Evolutionary conservation across 2,888 invertebrate species (phyloP), one percentile per base, ranked within the genome.

Genomic region (Syrphus vitripennis): DNA sequence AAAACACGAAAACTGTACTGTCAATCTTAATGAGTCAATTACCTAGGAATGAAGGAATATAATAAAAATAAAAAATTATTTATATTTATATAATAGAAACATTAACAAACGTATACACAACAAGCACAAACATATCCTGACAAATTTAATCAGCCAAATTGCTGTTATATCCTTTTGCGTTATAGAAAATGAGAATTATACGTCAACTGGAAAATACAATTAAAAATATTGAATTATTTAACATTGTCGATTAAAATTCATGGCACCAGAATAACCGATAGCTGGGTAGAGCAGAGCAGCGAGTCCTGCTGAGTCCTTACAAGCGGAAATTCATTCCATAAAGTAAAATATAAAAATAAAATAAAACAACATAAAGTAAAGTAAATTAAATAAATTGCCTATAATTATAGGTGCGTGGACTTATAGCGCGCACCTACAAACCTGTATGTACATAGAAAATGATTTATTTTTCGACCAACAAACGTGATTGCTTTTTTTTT

Each of bases 191-290:
- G 40, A 55, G 55, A 75, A 57, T 74, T 75, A 65, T 65, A 65
- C 63, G 57, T 70, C 67, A 83, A 59, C 65, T 70, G 80, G 53
- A 42, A 76, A 81, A 81, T 71, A 81, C 84, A 77, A 84, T 84
- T 81, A 84, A 84, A 84, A 61, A 72, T 59, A 81, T 81, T 84
- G 67, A 84, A 84, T 84, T 84, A 84, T 84, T 84, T 72, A 76
- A 65, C 37, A 12, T 67, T 67, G 67, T 61, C 84, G 76, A 81
- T 84, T 81, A 81, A 84, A 76, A 81, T 84, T 81, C 84, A 84
- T 53, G 53, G 55, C 67, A 67, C 34, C 34, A 55, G 14, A 40
- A 57, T 53, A 63, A 74, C 40, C 63, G 37, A 37, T 63, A 48
- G 31, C n/a, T 12, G 19, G 6, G 19, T 21, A 19, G 16, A 19